Conservation (phyloP, 2,113 vertebrate genomes). For the Callionymus lyra region DNA sequence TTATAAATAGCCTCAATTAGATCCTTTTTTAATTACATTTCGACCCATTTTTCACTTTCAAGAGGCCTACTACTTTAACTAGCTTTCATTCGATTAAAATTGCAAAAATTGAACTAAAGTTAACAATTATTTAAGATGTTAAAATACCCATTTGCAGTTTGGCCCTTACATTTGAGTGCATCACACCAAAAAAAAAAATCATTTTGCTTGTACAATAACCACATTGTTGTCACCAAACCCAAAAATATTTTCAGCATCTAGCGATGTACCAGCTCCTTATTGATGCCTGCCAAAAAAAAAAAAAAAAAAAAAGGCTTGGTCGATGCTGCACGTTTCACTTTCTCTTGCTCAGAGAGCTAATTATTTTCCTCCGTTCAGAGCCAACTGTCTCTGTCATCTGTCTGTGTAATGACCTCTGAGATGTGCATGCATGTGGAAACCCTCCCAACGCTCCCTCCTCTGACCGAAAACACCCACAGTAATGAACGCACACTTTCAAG, state of each 20-base stretch:
- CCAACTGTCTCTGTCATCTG: constrained; percentile 66
- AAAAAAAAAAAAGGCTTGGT: constrained; percentile 29
- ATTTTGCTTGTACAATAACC: too few species aligned
- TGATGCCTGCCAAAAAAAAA: constrained; percentile 49
- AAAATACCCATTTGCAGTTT: too few species aligned
- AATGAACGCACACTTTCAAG: constrained; percentile 1
- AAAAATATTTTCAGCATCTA: constrained; percentile 12
- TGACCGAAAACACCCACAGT: constrained; percentile 2
- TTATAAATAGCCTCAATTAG: too few species aligned
- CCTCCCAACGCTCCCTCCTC: constrained; percentile 17
- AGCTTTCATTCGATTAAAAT: too few species aligned
- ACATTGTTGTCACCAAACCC: too few species aligned
- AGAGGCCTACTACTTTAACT: too few species aligned
- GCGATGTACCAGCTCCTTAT: constrained; percentile 52
- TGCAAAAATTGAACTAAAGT: too few species aligned
- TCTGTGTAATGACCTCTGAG: constrained; percentile 59
- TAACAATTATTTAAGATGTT: too few species aligned
- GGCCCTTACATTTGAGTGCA: too few species aligned
- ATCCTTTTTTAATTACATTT: too few species aligned
- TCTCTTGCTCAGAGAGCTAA: constrained; percentile 44
- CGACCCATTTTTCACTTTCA: too few species aligned
- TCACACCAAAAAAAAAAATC: too few species aligned
- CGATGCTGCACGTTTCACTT: not conserved
- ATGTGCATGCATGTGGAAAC: constrained; percentile 25
- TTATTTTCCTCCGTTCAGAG: constrained; percentile 54